A percentile compares a stretch with the other conserved stretches of the same genome.
phyloP scores from a whole-genome alignment of 2,797 vertebrate species.

The Geotrypetes seraphini region DNA sequence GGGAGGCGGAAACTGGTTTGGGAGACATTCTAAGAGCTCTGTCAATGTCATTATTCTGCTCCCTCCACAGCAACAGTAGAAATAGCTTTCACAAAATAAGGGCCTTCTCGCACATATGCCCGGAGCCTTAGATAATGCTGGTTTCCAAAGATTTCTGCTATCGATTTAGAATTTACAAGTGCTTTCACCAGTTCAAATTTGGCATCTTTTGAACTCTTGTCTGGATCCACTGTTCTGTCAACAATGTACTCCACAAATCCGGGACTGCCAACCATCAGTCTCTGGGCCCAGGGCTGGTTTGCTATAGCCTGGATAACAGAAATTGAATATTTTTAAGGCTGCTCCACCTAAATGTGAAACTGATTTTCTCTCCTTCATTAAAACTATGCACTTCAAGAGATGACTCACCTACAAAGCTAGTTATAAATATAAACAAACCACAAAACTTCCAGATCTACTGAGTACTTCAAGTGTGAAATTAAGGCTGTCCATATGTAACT shows the following conservation, averaged over 20 bases:
- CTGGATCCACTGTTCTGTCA: constrained; percentile 77
- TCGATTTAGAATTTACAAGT: constrained; percentile 69
- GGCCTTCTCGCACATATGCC: constrained; percentile 78
- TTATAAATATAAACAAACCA: no score
- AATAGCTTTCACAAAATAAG: constrained; percentile 78
- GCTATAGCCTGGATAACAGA: constrained; percentile 72
- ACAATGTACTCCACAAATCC: constrained; percentile 89
- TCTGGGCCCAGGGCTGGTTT: constrained; percentile 85
- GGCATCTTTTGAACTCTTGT: constrained; percentile 85
- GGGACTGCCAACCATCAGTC: constrained; percentile 76
- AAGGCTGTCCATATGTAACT: no score
- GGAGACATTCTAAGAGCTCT: no score
- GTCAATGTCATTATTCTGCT: constrained; percentile 79
- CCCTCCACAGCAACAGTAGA: constrained; percentile 77
- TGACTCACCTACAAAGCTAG: no score
- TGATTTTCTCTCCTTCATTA: no score
- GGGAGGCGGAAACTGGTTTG: no score
- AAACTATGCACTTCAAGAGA: no score
- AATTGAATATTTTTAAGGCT: no score
- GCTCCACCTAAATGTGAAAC: no score
- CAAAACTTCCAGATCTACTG: no score
- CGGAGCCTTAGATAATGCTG: constrained; percentile 78
- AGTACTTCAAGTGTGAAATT: no score
- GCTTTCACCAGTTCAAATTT: constrained; percentile 87
- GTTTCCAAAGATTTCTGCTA: constrained; percentile 72